phyloP scores from a whole-genome alignment of 2,888 invertebrate genomes.

The Tuberolachnus salignus region DNA sequence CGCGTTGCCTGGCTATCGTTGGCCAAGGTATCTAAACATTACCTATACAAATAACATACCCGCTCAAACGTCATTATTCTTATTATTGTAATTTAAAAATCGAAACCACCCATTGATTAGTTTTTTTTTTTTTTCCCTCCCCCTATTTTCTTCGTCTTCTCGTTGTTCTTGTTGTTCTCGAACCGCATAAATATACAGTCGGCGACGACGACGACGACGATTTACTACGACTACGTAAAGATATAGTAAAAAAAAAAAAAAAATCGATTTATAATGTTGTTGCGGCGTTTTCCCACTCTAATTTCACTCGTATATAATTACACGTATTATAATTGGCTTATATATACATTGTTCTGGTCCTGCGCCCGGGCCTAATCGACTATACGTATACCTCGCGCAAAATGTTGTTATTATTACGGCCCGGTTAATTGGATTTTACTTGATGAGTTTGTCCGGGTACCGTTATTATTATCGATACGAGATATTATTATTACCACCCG shows the following conservation, averaged over 20 bases:
- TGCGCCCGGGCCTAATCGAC: conserved; percentile 34
- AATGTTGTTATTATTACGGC: conserved; percentile 43
- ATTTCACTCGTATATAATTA: conserved; percentile 15
- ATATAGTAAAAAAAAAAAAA: neutral
- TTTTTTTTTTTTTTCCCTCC: neutral
- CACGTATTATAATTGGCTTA: conserved; percentile 4
- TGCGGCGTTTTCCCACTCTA: conserved; percentile 19
- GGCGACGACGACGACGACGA: neutral
- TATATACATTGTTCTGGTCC: conserved; percentile 31
- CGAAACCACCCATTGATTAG: conserved; percentile 21
- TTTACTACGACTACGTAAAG: neutral
- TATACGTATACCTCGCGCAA: neutral
- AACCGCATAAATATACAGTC: conserved; percentile 13
- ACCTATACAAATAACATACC: neutral
- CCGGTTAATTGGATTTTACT: conserved; percentile 48
- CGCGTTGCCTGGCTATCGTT: too few species aligned
- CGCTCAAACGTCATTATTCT: neutral
- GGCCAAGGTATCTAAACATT: neutral
- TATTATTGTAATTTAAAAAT: conserved; percentile 29
- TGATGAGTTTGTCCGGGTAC: conserved; percentile 25
- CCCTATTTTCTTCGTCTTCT: too few species aligned
- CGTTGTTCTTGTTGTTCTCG: too few species aligned
- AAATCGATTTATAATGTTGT: conserved; percentile 37
- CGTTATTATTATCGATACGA: conserved; percentile 25
- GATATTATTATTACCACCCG: conserved; percentile 24